Evolutionary conservation across 2,113 vertebrate genomes (phyloP).

Genomic region (Perccottus glenii): DNA sequence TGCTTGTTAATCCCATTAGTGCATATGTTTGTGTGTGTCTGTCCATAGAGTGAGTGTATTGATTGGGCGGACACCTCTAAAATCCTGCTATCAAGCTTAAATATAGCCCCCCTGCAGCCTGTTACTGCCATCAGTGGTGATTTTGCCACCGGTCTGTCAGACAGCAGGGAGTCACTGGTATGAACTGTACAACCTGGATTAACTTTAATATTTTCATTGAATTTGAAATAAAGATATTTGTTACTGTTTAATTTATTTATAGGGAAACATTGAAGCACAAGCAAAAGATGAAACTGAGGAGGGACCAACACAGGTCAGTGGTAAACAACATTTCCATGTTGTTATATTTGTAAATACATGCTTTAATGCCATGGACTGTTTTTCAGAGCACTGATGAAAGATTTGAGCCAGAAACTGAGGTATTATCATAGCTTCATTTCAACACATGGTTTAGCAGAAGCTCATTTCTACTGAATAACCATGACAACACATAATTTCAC

Average conservation of each 20-base stretch:
- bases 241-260: slow-evolving; percentile 1
- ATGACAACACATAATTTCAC: too few species aligned
- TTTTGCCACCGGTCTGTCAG: slow-evolving; percentile 25
- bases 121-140: slow-evolving; percentile 54
- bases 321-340: background rate
- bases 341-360: too few species aligned
- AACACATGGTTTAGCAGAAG: too few species aligned
- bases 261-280: slow-evolving; percentile 28
- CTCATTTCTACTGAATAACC: too few species aligned
- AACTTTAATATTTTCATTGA: too few species aligned
- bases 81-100: slow-evolving; percentile 79
- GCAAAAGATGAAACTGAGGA: slow-evolving; percentile 21
- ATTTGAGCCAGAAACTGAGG: slow-evolving; percentile 10
- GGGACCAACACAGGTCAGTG: slow-evolving; percentile 15
- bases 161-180: slow-evolving; percentile 36
- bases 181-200: background rate
- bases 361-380: background rate
- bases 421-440: background rate
- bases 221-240: too few species aligned
- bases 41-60: slow-evolving; percentile 77
- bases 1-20: too few species aligned
- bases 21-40: slow-evolving; percentile 15
- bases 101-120: slow-evolving; percentile 54
- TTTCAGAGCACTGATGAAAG: slow-evolving; percentile 9
- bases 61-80: slow-evolving; percentile 82